Evolutionary conservation across 2,797 vertebrate genomes (phyloP).

Genomic region (Microchirus variegatus): DNA sequence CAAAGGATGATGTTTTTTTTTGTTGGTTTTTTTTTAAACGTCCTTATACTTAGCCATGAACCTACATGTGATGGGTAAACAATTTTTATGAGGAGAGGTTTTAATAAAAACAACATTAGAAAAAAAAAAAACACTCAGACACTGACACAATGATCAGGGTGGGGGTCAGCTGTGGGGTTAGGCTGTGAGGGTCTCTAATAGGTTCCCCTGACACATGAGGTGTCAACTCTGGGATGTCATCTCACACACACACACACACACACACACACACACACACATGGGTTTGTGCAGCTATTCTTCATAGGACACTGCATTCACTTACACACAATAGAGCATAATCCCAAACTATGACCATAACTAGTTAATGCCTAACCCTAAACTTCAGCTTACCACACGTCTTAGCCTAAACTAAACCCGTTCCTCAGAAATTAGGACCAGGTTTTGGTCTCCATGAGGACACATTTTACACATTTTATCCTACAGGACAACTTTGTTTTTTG

Average conservation of each 20-base stretch:
- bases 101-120: slow-evolving; percentile 2
- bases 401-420: no score
- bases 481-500: neutral
- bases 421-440: no score
- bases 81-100: neutral
- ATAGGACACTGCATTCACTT: no score
- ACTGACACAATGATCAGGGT: slow-evolving; percentile 49
- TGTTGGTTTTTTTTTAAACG: neutral
- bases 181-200: slow-evolving; percentile 83
- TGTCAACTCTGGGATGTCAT: slow-evolving; percentile 82
- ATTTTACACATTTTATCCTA: no score
- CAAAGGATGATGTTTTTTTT: neutral
- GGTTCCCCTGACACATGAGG: slow-evolving; percentile 85
- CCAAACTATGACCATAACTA: no score
- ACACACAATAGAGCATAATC: no score
- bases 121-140: slow-evolving; percentile 14
- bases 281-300: no score
- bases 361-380: no score
- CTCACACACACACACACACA: slow-evolving; percentile 37
- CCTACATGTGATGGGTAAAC: neutral
- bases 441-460: no score
- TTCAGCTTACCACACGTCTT: no score
- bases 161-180: slow-evolving; percentile 78
- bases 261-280: slow-evolving; percentile 1
- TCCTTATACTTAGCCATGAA: neutral